Base-by-base conservation (phyloP, 1,140 invertebrate species). In the Stenopsyche tienmushanensis region DNA sequence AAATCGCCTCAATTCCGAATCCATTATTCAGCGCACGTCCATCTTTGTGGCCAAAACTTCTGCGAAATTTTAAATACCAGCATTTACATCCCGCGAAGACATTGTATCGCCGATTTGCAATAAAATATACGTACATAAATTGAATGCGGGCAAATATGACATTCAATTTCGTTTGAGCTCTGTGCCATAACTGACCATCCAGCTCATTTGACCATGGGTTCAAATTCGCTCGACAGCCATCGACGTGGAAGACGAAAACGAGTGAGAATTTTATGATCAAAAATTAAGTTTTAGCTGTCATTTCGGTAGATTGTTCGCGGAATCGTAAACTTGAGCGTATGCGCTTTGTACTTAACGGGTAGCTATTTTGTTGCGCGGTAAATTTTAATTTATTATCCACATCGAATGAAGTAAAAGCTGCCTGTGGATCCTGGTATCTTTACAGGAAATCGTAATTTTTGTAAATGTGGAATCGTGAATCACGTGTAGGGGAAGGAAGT, bases 11-110 rank as follows among this genome's bases (percentile, higher is more conserved):
- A 5, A 47, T 47, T 34, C 29, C n/a, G n/a, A n/a, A n/a, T n/a
- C 8, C 44, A 18, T 47, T 47, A 47, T 47, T 47, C 44, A 8
- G 8, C 8, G 18, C 44, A 20, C 44, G 44, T 47, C 8, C 10
- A 47, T 5, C 44, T 47, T 20, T 47, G 44, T 20, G 44, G 44
- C 44, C 44, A 20, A 47, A 47, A 47, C 44, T 47, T 47, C 44
- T 5, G 44, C 44, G 17, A 47, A 47, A 47, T 47, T 47, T 47
- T 47, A 47, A 47, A 47, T 20, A 18, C 18, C 44, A 15, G 7
- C 44, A 47, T 47, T 47, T 47, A 15, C 44, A 47, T 47, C 44
- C 10, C 34, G 34, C 7, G 34, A 39, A 39, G 34, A 47, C 44
- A 47, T 47, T 47, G 44, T 47, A 20, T 8, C 17, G 44, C 10